Conservation (phyloP, 1,140 invertebrate species). For the Leptopilina clavipes region DNA sequence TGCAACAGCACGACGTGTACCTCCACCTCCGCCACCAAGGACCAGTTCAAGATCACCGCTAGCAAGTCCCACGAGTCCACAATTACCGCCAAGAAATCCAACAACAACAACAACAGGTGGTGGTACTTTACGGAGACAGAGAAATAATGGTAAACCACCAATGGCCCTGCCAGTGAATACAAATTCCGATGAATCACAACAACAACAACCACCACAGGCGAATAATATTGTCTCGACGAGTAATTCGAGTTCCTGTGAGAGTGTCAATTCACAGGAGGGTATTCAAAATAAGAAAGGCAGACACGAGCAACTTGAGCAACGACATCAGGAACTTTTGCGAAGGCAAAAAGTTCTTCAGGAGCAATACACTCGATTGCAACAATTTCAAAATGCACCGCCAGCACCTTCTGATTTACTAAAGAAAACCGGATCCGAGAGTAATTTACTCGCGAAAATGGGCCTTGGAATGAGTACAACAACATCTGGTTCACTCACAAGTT, state of each 20-base stretch:
- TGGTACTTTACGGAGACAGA: constrained; percentile 53
- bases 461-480: constrained; percentile 78
- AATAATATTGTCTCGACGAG: constrained; percentile 73
- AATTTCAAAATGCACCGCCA: constrained; percentile 83
- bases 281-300: constrained; percentile 76
- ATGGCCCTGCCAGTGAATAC: constrained; percentile 70
- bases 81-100: constrained; percentile 76
- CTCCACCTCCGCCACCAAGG: constrained; percentile 89
- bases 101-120: constrained; percentile 43
- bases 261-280: constrained; percentile 85
- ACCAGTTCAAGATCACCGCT: constrained; percentile 88
- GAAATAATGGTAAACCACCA: constrained; percentile 61
- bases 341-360: constrained; percentile 92
- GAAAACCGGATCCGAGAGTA: constrained; percentile 92
- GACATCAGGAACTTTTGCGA: constrained; percentile 89
- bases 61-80: constrained; percentile 84
- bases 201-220: constrained; percentile 64
- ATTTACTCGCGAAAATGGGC: constrained; percentile 89
- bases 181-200: constrained; percentile 69
- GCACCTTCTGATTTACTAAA: constrained; percentile 82
- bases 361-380: constrained; percentile 90
- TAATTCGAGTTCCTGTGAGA: constrained; percentile 83
- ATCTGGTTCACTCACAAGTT: constrained; percentile 80
- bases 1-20: constrained; percentile 82
- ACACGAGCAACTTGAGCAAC: constrained; percentile 86